Conservation (phyloP, 2,113 vertebrate species). For the Varanus komodoensis region DNA sequence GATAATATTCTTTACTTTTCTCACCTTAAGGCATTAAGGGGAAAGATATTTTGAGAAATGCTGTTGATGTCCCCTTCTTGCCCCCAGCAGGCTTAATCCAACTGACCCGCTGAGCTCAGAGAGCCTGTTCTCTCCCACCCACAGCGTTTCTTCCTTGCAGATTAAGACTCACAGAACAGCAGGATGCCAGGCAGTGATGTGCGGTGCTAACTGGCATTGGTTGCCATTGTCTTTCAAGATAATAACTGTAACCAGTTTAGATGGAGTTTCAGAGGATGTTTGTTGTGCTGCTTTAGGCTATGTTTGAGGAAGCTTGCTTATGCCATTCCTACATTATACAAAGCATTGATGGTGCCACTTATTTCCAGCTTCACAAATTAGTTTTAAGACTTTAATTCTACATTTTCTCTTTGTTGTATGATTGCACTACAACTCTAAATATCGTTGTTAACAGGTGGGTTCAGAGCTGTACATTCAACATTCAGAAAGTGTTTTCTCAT, state of each 20-base stretch:
- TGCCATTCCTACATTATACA: accelerated
- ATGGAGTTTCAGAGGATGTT: neutral
- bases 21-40: slow-evolving; percentile 64
- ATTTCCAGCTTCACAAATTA: neutral
- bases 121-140: slow-evolving; percentile 64
- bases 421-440: neutral
- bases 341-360: neutral
- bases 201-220: slow-evolving; percentile 47
- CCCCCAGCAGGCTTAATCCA: slow-evolving; percentile 59
- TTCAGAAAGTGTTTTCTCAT: neutral
- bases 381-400: neutral
- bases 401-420: neutral
- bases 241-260: neutral
- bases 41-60: slow-evolving; percentile 67
- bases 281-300: neutral
- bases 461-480: neutral
- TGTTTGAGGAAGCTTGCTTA: neutral
- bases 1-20: slow-evolving; percentile 59
- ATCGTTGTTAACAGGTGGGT: neutral
- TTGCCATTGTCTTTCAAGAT: slow-evolving; percentile 41
- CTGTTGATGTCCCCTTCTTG: slow-evolving; percentile 60
- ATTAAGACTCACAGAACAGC: slow-evolving; percentile 74
- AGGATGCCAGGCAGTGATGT: slow-evolving; percentile 56
- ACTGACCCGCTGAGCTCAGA: slow-evolving; percentile 56
- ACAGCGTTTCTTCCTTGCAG: slow-evolving; percentile 54